Conservation (phyloP, 2,113 vertebrate species). For the Pseudorectes ferrugineus region DNA sequence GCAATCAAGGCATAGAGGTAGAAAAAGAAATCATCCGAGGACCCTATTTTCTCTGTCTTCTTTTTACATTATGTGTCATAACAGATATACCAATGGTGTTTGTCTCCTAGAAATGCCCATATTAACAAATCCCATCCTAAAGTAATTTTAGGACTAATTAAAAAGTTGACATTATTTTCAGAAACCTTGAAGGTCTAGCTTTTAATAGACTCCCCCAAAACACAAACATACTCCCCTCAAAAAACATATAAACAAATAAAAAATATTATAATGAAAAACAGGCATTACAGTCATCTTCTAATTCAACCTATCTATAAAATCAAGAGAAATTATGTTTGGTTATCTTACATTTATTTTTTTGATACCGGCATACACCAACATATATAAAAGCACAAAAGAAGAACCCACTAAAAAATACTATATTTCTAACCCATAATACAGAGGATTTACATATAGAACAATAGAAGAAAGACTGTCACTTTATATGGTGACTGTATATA, state of each 20-base stretch:
- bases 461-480: background rate
- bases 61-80: background rate
- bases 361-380: accelerated
- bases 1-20: background rate
- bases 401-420: background rate
- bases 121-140: background rate
- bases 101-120: background rate
- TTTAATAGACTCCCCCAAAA: background rate
- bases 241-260: background rate
- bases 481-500: background rate
- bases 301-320: background rate
- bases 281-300: background rate
- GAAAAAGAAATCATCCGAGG: background rate
- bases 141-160: background rate
- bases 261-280: background rate
- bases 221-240: background rate
- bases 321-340: background rate
- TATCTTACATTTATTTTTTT: background rate
- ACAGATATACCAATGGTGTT: background rate
- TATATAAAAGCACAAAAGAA: background rate
- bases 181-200: background rate
- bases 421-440: background rate
- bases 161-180: background rate
- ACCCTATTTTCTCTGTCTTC: background rate
- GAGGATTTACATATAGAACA: background rate